Percentiles rank a stretch among this genome's conserved stretches.
phyloP scores from a whole-genome alignment of 2,797 vertebrate genomes.

The Sebastes miniatus region DNA sequence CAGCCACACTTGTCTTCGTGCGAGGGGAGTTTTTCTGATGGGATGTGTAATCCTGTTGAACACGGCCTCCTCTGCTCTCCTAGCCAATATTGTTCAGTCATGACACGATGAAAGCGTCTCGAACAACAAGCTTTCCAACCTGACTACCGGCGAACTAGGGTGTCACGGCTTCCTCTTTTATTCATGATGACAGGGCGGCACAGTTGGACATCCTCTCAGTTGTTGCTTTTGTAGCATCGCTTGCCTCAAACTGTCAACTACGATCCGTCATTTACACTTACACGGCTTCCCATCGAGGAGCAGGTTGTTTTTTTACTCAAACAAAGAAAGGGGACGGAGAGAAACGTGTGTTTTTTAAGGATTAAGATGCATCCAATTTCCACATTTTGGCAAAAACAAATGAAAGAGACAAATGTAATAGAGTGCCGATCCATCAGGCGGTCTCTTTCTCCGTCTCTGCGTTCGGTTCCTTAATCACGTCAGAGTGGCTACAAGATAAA shows the following conservation, averaged over 20 bases:
- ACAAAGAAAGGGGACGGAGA: neutral
- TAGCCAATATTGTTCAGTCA: neutral
- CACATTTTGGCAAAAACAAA: conserved; percentile 4
- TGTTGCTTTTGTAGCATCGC: neutral
- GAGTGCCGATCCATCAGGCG: neutral
- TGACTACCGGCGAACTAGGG: neutral
- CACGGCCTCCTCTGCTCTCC: neutral
- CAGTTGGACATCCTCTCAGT: conserved; percentile 9
- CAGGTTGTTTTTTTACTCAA: neutral
- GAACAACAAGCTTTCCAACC: neutral
- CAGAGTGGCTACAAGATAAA: conserved; percentile 21
- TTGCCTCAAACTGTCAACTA: conserved; percentile 4
- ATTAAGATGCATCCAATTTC: neutral
- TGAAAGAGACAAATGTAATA: conserved; percentile 7
- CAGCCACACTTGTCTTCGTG: neutral
- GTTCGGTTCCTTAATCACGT: conserved; percentile 4
- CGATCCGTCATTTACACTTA: conserved; percentile 2
- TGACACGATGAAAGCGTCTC: neutral
- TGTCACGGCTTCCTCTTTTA: neutral
- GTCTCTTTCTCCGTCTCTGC: neutral
- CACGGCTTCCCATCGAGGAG: neutral
- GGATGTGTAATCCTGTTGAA: conserved; percentile 12
- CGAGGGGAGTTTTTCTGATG: neutral
- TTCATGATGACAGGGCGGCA: conserved; percentile 16
- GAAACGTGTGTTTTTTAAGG: neutral